Evolutionary conservation across 2,888 invertebrate genomes (phyloP).

Genomic region (Xestia c-nigrum): DNA sequence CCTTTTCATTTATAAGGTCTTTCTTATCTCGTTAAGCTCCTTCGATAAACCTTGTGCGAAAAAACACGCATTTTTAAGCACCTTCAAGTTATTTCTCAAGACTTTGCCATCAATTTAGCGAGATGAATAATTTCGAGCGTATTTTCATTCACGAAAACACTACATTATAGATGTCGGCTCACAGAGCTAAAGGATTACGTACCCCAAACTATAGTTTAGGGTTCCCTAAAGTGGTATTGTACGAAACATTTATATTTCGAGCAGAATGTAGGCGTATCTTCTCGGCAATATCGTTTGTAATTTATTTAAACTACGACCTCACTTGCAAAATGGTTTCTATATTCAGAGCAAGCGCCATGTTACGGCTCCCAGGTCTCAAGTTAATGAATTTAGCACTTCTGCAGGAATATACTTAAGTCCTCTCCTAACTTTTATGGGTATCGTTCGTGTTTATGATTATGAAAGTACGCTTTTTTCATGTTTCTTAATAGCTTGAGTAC

Average conservation of each 20-base stretch:
- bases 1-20: constrained; percentile 20
- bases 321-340: constrained; percentile 51
- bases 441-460: constrained; percentile 23
- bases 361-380: constrained; percentile 33
- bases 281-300: constrained; percentile 47
- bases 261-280: constrained; percentile 26
- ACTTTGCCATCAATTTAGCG: not conserved
- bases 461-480: constrained; percentile 1
- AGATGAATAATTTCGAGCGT: constrained; percentile 1
- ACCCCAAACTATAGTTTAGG: constrained; percentile 17
- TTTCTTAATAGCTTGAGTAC: not conserved
- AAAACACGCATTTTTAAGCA: constrained; percentile 34
- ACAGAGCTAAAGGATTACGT: constrained; percentile 31
- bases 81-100: constrained; percentile 23
- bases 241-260: constrained; percentile 43
- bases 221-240: constrained; percentile 34
- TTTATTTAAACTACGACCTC: constrained; percentile 57
- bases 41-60: constrained; percentile 21
- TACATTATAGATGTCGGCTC: not conserved
- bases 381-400: constrained; percentile 56
- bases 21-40: constrained; percentile 41
- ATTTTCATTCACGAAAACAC: constrained; percentile 1
- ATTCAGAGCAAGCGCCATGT: constrained; percentile 38
- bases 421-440: constrained; percentile 13
- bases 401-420: constrained; percentile 15